Evolutionary conservation across 1,140 invertebrate genomes (phyloP), one percentile per base, ranked within the genome.

Genomic region (Penaeus japonicus): DNA sequence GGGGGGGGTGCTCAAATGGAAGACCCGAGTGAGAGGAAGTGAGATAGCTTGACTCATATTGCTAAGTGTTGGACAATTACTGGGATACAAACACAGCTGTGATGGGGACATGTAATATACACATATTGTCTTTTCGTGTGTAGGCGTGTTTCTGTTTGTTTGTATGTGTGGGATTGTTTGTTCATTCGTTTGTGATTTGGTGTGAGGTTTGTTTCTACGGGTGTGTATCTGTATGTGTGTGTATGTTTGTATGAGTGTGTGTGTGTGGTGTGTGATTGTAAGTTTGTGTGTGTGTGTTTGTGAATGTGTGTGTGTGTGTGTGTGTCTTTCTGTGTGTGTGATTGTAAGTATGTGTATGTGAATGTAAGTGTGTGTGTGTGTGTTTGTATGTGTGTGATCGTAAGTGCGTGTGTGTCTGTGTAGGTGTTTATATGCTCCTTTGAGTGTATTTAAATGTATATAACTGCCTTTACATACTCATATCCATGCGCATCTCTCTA

Each of bases 351-450:
- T 79, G 35, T 79, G 77, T 79, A 24, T 79, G 35, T 53, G 77
- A 59, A 53, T 83, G 81, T 83, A 53, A 59, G 81, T 83, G 81
- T 83, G 81, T 83, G 81, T 83, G 70, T 47, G 47, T 54, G 81
- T 83, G 12, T 83, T 35, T 83, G 47, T 83, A 39, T 83, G 17
- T 81, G 79, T 75, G 18, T 75, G 24, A 32, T 17, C 24, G n/a
- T 24, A n/a, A 15, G 70, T 75, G 35, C 1, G 70, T 70, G 24
- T 81, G 79, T 81, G 59, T 80, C 7, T 84, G 53, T n/a, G n/a
- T n/a, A n/a, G n/a, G n/a, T n/a, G n/a, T n/a, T n/a, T n/a, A n/a
- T n/a, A n/a, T n/a, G n/a, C n/a, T n/a, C n/a, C n/a, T n/a, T n/a
- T n/a, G n/a, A n/a, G n/a, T n/a, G n/a, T n/a, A n/a, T n/a, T n/a